Evolutionary conservation across 2,113 vertebrate species (phyloP).

Genomic region (Meriones unguiculatus): DNA sequence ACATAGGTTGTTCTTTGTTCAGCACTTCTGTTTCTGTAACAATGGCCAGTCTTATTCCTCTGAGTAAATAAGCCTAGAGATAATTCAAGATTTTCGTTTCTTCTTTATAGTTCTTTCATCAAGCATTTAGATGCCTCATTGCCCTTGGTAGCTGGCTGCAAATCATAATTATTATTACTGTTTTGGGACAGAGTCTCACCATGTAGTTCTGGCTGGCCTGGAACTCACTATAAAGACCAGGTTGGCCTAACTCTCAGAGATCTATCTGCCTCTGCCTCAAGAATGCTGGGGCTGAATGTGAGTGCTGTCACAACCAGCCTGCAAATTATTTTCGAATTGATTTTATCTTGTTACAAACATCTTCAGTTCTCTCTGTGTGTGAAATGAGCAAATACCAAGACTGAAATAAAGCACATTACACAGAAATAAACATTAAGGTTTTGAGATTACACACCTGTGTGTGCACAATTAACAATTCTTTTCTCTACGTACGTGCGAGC

Average conservation of each 20-base stretch:
- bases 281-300: neutral
- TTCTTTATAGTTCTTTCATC: conserved; percentile 58
- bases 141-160: conserved; percentile 55
- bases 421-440: conserved; percentile 60
- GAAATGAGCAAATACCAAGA: conserved; percentile 60
- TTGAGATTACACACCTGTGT: neutral
- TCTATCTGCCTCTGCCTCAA: neutral
- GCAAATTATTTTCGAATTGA: conserved; percentile 21
- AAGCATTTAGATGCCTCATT: conserved; percentile 63
- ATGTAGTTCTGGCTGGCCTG: neutral
- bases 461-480: neutral
- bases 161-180: neutral
- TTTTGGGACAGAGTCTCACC: neutral
- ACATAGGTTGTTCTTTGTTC: neutral
- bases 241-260: neutral
- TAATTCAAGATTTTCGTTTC: conserved; percentile 65
- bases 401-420: neutral
- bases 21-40: conserved; percentile 7
- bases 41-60: conserved; percentile 74
- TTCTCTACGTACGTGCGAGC: neutral
- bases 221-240: neutral
- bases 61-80: conserved; percentile 52
- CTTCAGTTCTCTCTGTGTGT: conserved; percentile 19
- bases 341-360: conserved; percentile 55
- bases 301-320: neutral